Conservation (phyloP, 2,113 vertebrate species). For the Labeo catla region DNA sequence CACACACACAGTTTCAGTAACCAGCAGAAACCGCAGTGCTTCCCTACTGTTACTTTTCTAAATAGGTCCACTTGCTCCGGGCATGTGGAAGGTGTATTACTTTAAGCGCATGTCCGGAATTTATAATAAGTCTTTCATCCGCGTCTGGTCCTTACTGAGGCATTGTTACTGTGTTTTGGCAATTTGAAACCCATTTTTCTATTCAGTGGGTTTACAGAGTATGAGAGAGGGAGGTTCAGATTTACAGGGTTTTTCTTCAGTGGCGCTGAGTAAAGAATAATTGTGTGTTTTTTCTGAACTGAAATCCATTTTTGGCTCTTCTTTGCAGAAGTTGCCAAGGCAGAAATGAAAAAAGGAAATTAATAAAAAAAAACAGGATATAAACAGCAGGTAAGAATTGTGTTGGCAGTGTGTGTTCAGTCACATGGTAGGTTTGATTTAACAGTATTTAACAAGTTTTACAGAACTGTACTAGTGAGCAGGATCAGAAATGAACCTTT, state of each 20-base stretch:
- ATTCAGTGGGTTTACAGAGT: conserved; percentile 20
- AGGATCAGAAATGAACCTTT: neutral
- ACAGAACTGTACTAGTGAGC: too few relatives aligned
- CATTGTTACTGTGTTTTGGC: neutral
- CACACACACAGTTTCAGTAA: neutral
- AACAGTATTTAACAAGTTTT: neutral
- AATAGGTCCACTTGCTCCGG: neutral
- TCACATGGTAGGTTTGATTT: neutral
- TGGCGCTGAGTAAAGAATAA: neutral
- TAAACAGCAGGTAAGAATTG: neutral
- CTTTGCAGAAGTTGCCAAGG: neutral
- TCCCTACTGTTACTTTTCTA: conserved; percentile 11
- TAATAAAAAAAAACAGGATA: neutral
- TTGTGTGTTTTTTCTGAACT: neutral
- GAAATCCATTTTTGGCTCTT: neutral
- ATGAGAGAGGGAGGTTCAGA: neutral
- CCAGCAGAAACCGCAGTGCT: neutral
- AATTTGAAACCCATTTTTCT: conserved; percentile 28
- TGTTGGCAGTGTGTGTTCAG: conserved; percentile 37
- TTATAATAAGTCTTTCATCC: conserved; percentile 24
- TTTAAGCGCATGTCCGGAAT: conserved; percentile 1
- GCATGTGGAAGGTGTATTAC: conserved; percentile 23
- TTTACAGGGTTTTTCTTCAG: neutral
- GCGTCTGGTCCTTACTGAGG: neutral
- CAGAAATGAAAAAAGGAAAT: conserved; percentile 11